Conservation (phyloP, 1,140 invertebrate genomes). For the Macrocentrus cingulum region DNA sequence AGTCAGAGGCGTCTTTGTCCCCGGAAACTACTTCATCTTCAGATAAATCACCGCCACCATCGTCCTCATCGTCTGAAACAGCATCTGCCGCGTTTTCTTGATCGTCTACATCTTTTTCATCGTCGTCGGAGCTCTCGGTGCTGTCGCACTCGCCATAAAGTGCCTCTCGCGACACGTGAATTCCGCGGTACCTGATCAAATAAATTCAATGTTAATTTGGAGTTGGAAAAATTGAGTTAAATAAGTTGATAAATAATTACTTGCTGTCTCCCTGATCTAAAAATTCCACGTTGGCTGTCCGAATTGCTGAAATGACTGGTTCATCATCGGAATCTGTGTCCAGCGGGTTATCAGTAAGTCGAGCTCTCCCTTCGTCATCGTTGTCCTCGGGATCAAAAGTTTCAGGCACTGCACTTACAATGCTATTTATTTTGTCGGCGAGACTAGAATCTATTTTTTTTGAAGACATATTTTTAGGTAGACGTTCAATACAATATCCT, state of each 20-base stretch:
- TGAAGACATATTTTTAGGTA: conserved; percentile 40
- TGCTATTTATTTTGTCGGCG: conserved; percentile 56
- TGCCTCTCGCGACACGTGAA: too few relatives aligned
- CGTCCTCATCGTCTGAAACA: too few relatives aligned
- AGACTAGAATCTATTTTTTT: conserved; percentile 47
- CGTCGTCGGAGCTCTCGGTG: too few relatives aligned
- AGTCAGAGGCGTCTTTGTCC: conserved; percentile 38
- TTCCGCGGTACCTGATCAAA: too few relatives aligned
- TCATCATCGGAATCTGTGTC: conserved; percentile 39
- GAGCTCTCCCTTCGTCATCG: conserved; percentile 59
- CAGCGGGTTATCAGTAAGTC: conserved; percentile 42
- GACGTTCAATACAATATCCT: too few relatives aligned
- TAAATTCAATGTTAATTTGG: too few relatives aligned
- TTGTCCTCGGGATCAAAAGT: conserved; percentile 58
- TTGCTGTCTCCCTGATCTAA: too few relatives aligned
- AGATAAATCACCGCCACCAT: conserved; percentile 36
- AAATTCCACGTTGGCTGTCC: conserved; percentile 68
- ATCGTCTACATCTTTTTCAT: too few relatives aligned
- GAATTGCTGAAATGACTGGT: conserved; percentile 52
- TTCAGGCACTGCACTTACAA: conserved; percentile 51
- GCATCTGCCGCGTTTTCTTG: too few relatives aligned
- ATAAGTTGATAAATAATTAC: too few relatives aligned
- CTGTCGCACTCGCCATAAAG: too few relatives aligned
- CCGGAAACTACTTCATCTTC: conserved; percentile 33
- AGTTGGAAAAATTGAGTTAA: too few relatives aligned